phyloP scores from a whole-genome alignment of 2,113 vertebrate genomes.

The Leucosticte australis region DNA sequence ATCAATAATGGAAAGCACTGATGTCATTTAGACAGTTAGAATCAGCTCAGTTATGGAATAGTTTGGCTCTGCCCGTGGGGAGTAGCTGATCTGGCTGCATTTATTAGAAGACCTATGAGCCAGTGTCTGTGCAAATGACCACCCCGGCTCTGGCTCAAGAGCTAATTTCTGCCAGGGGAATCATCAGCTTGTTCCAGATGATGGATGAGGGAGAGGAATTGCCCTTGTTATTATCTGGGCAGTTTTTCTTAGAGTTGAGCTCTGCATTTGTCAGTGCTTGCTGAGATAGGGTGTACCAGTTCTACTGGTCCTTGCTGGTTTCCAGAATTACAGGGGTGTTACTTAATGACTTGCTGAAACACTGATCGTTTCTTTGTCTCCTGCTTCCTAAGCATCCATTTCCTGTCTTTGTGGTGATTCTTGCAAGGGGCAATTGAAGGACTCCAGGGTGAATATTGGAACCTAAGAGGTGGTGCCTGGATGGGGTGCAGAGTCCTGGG shows the following conservation, averaged over 20 bases:
- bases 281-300: not conserved
- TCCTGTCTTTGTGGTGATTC: not conserved
- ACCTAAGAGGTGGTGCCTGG: not conserved
- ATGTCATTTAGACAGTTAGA: not conserved
- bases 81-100: not conserved
- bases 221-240: not conserved
- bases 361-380: not conserved
- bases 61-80: not conserved
- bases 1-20: not conserved
- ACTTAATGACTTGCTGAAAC: not conserved
- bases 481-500: not conserved
- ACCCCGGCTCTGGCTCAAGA: not conserved
- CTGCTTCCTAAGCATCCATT: not conserved
- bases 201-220: not conserved
- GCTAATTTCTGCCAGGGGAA: not conserved
- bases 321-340: not conserved
- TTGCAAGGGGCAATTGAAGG: not conserved
- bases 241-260: not conserved
- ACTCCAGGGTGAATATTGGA: not conserved
- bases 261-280: not conserved
- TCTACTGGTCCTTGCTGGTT: constrained; percentile 9
- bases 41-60: not conserved
- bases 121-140: not conserved
- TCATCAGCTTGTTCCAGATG: not conserved
- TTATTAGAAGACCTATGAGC: not conserved